These are phyloP conservation scores for Nestor notabilis DNA, from an alignment of 2,113 vertebrate species.

Conservation along the genomic window DNA sequence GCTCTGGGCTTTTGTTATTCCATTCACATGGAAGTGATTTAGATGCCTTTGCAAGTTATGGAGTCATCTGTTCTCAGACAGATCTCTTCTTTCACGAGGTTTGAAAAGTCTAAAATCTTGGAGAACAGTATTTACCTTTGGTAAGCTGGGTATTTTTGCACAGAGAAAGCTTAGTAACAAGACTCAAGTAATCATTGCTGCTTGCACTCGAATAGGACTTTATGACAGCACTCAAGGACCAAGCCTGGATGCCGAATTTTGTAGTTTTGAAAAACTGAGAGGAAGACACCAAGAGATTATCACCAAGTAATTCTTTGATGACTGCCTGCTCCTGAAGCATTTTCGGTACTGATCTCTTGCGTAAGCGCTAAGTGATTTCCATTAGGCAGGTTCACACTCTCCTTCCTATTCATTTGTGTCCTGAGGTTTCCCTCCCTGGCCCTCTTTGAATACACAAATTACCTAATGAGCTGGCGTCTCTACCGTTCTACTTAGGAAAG, in stretches of 20 bases:
- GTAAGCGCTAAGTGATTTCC: neutral
- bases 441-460: slow-evolving; percentile 26
- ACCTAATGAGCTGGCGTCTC: slow-evolving; percentile 19
- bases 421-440: neutral
- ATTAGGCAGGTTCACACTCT: neutral
- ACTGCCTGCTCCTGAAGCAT: neutral
- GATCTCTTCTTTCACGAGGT: neutral
- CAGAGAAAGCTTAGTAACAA: neutral
- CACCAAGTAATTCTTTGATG: neutral
- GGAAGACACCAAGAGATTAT: neutral
- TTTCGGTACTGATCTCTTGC: neutral
- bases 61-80: neutral
- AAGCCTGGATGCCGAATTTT: neutral
- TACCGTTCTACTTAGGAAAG: neutral
- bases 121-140: neutral
- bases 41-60: neutral
- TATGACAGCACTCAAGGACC: neutral
- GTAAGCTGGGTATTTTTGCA: neutral
- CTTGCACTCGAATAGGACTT: neutral
- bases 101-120: neutral
- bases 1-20: neutral
- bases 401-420: neutral
- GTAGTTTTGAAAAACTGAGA: neutral
- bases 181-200: neutral
- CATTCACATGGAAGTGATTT: neutral